A percentile compares a stretch with the other conserved stretches of the same genome.
Conservation (phyloP, 2,888 invertebrate species). For the Hirtodrosophila duncani region DNA sequence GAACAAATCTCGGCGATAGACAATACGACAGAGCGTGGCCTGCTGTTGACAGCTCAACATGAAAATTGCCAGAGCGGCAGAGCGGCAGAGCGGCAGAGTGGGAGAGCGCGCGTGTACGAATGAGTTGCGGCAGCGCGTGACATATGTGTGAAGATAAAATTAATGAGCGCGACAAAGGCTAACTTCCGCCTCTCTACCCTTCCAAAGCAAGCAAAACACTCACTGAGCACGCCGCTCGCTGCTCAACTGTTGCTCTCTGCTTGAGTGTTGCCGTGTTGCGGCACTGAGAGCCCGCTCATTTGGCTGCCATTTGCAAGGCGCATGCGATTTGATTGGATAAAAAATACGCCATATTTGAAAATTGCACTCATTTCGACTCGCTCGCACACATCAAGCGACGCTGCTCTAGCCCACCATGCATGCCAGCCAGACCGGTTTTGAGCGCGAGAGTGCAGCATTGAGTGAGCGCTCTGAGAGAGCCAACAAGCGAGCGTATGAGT, state of each 20-base stretch:
- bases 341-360: conserved; percentile 78
- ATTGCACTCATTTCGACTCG: conserved; percentile 60
- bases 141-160: conserved; percentile 71
- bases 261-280: conserved; percentile 64
- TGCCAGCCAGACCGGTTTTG: conserved; percentile 54
- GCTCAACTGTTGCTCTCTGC: conserved; percentile 59
- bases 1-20: conserved; percentile 67
- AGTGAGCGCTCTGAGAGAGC: conserved; percentile 11
- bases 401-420: conserved; percentile 32
- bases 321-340: conserved; percentile 78
- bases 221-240: conserved; percentile 46
- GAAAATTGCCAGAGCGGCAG: conserved; percentile 16
- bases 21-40: conserved; percentile 55
- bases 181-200: not conserved
- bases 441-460: conserved; percentile 21
- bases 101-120: not conserved
- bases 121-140: conserved; percentile 46
- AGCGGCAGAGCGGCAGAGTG: conserved; percentile 29
- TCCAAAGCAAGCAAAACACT: not conserved
- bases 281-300: conserved; percentile 33
- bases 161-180: conserved; percentile 42
- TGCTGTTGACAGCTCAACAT: conserved; percentile 58
- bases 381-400: conserved; percentile 41
- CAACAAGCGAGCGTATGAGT: conserved; percentile 3
- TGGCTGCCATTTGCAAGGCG: conserved; percentile 72